Base-by-base conservation (phyloP, 2,888 invertebrate species). In the Sesia apiformis region DNA sequence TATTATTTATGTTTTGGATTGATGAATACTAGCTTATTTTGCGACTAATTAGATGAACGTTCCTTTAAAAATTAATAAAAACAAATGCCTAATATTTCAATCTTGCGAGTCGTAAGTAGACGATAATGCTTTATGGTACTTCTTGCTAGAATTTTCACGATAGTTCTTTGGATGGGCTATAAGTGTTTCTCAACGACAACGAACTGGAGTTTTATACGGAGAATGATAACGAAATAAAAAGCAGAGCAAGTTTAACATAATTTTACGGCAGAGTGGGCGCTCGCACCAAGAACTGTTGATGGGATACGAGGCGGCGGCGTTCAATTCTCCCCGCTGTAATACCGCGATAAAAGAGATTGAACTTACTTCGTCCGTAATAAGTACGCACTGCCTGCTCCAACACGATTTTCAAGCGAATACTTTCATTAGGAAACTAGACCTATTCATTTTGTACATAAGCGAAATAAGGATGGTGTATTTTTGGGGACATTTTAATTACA, bases 261-360 rank as follows among this genome's bases (percentile, higher is more conserved):
- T 86, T 86, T 84, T 74, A 84, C 81, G 84, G 76, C 60, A 78
- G 80, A 84, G 76, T 74, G 78, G 73, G 72, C 73, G 64, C 75
- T 70, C 67, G 69, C 70, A 72, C 74, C 73, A 74, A 73, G 65
- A 74, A 74, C 74, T 74, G 76, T 69, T 68, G 74, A 62, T 64
- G 63, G 74, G 73, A 73, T 78, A 76, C 73, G 73, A 74, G 71
- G 66, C 70, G 67, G 66, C 76, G 78, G 66, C 76, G 78, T 81
- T 76, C 79, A 78, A 81, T 84, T 80, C 80, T 74, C 70, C 69
- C 64, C 65, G 76, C 80, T 81, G 77, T 84, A 85, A 84, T 77
- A 73, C 78, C 63, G 62, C 83, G 81, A 86, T 87, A 86, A 85
- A 86, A 82, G 74, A 86, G 82, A 88, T 87, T 85, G 87, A 83